Base-by-base conservation (phyloP, 2,797 vertebrate genomes). In the Darevskia mixta region DNA sequence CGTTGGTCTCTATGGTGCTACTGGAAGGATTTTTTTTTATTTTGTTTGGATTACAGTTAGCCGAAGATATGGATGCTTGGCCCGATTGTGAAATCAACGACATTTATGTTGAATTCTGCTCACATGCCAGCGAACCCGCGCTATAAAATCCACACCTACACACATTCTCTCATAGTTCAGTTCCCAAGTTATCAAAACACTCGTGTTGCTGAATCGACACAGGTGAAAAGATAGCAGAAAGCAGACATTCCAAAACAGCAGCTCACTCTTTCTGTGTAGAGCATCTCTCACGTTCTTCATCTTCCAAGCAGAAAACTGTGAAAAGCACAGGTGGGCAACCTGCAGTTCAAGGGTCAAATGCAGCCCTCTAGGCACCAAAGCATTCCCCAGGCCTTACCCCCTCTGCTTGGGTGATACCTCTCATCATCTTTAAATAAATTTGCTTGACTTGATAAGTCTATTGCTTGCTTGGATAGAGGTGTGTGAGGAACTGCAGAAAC, bases 81-180 rank as follows among this genome's bases (percentile, higher is more conserved):
- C 66, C 71, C 81, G 79, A 82, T 17, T 83, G 82, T 87, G 64
- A 91, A 93, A 90, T 72, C 88, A 87, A 87, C 73, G 23, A 17
- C 25, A 77, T 27, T 49, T 87, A 91, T 75, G 78, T 86, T 78
- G 71, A 82, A 88, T 80, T 20, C 27, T 20, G 23, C 6, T 90
- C 71, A 86, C 35, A 80, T 32, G 78, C 0, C 83, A 58, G 4
- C 64, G 84, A 67, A 83, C 4, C 87, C 49, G 83, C 45, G 45
- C 35, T 55, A 29, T 71, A 78, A 78, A n/a, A 55, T 7, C 87
- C 67, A 89, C 1, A 45, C 27, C 69, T 41, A 23, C 3, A 79
- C 1, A 58, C 0, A 0, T n/a, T 55, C 35, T 75, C 71, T 9
- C 81, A 79, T 0, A 86, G 27, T 66, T 88, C 27, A 73, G n/a